phyloP scores from a whole-genome alignment of 2,888 invertebrate genomes.

The Cistogaster globosa region DNA sequence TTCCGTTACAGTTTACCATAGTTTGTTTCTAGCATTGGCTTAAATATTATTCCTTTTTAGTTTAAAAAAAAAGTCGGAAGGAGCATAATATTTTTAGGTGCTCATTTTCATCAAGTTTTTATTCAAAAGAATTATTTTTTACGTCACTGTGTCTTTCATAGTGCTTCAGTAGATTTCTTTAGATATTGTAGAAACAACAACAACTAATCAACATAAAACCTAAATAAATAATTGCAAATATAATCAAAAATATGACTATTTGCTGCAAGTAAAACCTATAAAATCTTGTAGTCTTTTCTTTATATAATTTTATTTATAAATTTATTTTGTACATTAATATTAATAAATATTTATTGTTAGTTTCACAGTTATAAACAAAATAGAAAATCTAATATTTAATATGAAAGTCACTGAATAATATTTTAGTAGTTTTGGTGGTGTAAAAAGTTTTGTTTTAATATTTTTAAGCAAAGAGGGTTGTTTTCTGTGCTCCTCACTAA shows the following conservation, averaged over 20 bases:
- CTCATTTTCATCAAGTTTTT: neutral
- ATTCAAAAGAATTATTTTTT: neutral
- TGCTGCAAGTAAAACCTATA: neutral
- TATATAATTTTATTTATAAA: constrained; percentile 32
- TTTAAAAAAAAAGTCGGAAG: too few species aligned
- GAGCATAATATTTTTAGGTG: neutral
- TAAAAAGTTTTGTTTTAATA: neutral
- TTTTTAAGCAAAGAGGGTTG: neutral
- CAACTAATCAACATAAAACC: constrained; percentile 53
- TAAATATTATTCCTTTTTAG: too few species aligned
- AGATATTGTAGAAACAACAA: neutral
- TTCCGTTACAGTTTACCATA: too few species aligned
- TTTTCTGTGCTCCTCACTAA: too few species aligned
- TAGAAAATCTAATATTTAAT: neutral
- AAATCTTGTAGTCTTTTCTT: constrained; percentile 5
- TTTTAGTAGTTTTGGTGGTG: constrained; percentile 4
- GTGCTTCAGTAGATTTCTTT: constrained; percentile 27
- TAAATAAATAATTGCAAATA: constrained; percentile 46
- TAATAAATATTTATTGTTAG: constrained; percentile 19
- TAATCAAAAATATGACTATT: constrained; percentile 10
- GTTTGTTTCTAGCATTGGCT: too few species aligned
- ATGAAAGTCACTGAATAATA: neutral
- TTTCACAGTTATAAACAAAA: constrained; percentile 1
- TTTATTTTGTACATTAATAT: constrained; percentile 25
- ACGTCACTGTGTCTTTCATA: constrained; percentile 3